Evolutionary conservation across 1,140 invertebrate genomes (phyloP), one percentile per base, ranked within the genome.

Genomic region (Gerris buenoi): DNA sequence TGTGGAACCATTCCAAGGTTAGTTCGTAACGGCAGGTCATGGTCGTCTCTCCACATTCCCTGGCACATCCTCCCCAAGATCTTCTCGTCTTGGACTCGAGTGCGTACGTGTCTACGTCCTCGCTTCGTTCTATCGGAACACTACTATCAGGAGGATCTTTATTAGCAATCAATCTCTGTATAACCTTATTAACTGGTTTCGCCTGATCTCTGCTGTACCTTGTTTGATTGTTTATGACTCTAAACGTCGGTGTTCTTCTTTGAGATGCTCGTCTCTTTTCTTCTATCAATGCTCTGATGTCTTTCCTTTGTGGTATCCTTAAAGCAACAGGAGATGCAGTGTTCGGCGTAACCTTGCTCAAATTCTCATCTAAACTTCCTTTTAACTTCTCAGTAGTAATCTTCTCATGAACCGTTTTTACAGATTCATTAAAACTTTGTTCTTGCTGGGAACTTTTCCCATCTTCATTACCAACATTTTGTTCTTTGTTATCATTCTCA

Each of bases 1-100:
- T 87, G 64, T 87, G 82, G 76, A 93, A 93, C 80, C 84, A 85
- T 75, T 93, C 90, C 0, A 91, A 71, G 57, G 79, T 77, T 72
- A 91, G 90, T 65, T 81, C 77, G 74, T 89, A 92, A 63, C 81
- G 76, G 70, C 89, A 91, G 10, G 80, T 78, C 82, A 84, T 85
- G 1, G 82, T 79, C n/a, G 79, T 73, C 1, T 75, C 80, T 65
- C 78, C 80, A 72, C 86, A 88, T 27, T 70, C 71, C 66, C 86
- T 77, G 15, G 74, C 71, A 73, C 86, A 88, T 46, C 33, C 33
- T 46, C 33, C 33, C 33, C 33, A 46, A 2, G 80, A 10, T 46
- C 18, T 46, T 18, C 33, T 46, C 18, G 33, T 46, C 5, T 46
- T 46, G 5, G 5, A 5, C 18, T 46, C 33, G 5, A 46, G 18